Evolutionary conservation across 2,888 invertebrate genomes (phyloP).

Genomic region (Flabesymbios commensalis): DNA sequence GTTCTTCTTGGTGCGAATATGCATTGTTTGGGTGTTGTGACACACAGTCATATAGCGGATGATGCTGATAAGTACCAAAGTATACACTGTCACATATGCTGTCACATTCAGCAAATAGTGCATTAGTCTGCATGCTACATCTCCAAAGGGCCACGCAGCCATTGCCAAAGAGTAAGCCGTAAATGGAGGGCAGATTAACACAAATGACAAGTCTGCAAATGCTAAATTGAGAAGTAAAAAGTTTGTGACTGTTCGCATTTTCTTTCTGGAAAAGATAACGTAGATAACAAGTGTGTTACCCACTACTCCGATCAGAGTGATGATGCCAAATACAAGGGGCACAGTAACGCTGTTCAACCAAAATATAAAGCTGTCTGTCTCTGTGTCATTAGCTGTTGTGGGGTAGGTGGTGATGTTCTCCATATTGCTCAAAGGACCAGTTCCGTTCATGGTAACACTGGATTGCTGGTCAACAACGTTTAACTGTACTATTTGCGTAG

Average conservation of each 20-base stretch:
- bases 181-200: slow-evolving; percentile 87
- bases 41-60: slow-evolving; percentile 30
- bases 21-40: slow-evolving; percentile 64
- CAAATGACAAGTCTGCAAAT: slow-evolving; percentile 83
- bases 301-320: slow-evolving; percentile 79
- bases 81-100: slow-evolving; percentile 88
- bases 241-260: slow-evolving; percentile 86
- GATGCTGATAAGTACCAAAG: slow-evolving; percentile 24
- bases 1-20: slow-evolving; percentile 77
- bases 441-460: too few relatives aligned
- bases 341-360: slow-evolving; percentile 19
- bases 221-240: slow-evolving; percentile 85
- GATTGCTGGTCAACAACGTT: too few relatives aligned
- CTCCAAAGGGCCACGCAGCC: slow-evolving; percentile 85
- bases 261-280: slow-evolving; percentile 81
- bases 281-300: slow-evolving; percentile 85
- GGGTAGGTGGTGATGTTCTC: too few relatives aligned
- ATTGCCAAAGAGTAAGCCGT: slow-evolving; percentile 70
- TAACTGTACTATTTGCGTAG: too few relatives aligned
- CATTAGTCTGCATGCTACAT: slow-evolving; percentile 83
- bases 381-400: too few relatives aligned
- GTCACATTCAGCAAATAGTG: slow-evolving; percentile 89
- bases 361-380: too few relatives aligned
- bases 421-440: too few relatives aligned
- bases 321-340: slow-evolving; percentile 75